Evolutionary conservation across 53 echinoderm and acorn worm genomes (phyloP), one percentile per base, ranked within the genome.

Genomic region (Glandiceps talaboti): DNA sequence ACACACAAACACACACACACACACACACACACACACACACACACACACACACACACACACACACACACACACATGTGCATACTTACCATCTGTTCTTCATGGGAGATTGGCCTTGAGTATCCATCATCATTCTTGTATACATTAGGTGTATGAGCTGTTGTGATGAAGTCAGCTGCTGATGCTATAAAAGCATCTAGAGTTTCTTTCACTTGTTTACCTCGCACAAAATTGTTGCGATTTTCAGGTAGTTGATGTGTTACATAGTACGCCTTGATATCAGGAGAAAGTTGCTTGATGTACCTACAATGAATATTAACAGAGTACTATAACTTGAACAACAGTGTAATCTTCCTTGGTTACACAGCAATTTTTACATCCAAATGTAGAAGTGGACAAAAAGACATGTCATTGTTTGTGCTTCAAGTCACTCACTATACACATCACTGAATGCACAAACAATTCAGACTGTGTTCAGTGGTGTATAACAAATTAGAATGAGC

Each of bases 71-170:
- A n/a, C n/a, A n/a, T n/a, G n/a, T n/a, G n/a, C n/a, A n/a, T 12
- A 45, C 64, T 45, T 45, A 20, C 64, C 64, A 45, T 45, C 20
- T 45, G 6, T 20, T 45, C 6, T 45, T 45, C 64, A 45, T 45
- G 64, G 6, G 64, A 12, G 64, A 45, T 45, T 12, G 20, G 20
- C 6, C 6, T 1, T 32, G 10, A 0, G 31, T 32, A 1, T 31
- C 31, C 32, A 27, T 27, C 32, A 27, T 78, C 32, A 25, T 77
- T 30, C 29, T 78, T 30, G 27, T 78, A 85, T 1, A 29, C 30
- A 1, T 30, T 28, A 1, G 97, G 97, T 20, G 84, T 87, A 81
- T 97, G 97, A n/a, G 76, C 76, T 1, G 89, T 93, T n/a, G 86
- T 91, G 12, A 97, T 93, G 79, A 76, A 80, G 0, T 85, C 83